Evolutionary conservation across 2,797 vertebrate species (phyloP).

Genomic region (Pempheris klunzingeri): DNA sequence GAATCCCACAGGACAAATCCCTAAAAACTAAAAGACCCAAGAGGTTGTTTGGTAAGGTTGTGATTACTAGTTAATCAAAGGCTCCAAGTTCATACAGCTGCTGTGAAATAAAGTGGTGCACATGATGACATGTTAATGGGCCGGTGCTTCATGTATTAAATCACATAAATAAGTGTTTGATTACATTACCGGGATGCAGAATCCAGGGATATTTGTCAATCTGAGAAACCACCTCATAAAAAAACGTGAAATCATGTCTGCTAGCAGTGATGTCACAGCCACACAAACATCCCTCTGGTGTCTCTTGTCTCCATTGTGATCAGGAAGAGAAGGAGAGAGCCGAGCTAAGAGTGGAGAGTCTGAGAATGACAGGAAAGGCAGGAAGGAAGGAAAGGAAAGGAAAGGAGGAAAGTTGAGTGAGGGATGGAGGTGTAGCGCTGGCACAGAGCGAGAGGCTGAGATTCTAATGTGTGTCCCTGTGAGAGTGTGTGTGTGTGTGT

Average conservation of each 20-base stretch:
- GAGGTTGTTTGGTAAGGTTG: neutral
- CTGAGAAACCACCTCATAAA: neutral
- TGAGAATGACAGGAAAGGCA: slow-evolving; percentile 73
- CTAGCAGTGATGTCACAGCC: no score
- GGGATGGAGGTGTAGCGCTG: slow-evolving; percentile 63
- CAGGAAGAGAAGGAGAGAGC: slow-evolving; percentile 22
- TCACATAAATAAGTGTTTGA: neutral
- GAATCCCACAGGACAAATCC: neutral
- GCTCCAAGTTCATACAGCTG: neutral
- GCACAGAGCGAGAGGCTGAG: slow-evolving; percentile 51
- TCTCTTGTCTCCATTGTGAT: slow-evolving; percentile 32
- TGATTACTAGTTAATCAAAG: neutral
- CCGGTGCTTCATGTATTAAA: neutral
- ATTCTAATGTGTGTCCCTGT: slow-evolving; percentile 53
- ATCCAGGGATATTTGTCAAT: neutral
- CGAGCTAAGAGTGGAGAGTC: slow-evolving; percentile 27
- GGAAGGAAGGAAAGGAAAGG: slow-evolving; percentile 74
- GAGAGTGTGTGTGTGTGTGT: slow-evolving; percentile 25
- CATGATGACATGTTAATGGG: neutral
- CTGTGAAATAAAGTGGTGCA: neutral
- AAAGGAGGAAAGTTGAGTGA: slow-evolving; percentile 67
- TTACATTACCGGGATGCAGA: no score
- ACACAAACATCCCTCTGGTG: slow-evolving; percentile 14
- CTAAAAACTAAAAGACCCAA: neutral
- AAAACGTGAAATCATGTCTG: neutral